A percentile compares a stretch with the other conserved stretches of the same genome.
phyloP scores from a whole-genome alignment of 2,888 invertebrate genomes.

The Eremobia ochroleuca region DNA sequence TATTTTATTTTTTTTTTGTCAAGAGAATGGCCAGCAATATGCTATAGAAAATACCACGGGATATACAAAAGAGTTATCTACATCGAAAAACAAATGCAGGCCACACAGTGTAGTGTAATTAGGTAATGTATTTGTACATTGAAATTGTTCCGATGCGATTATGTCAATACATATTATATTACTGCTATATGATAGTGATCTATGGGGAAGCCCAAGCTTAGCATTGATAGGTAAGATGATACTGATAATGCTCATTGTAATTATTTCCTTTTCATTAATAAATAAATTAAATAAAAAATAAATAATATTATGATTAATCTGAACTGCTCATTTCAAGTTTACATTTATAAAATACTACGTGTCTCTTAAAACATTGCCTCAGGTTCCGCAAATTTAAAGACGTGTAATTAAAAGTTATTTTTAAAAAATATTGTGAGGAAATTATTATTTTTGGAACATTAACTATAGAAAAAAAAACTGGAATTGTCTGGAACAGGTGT shows the following conservation, averaged over 20 bases:
- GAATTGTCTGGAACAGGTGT: constrained; percentile 42
- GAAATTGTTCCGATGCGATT: neutral
- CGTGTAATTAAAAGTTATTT: constrained; percentile 25
- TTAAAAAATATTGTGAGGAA: constrained; percentile 18
- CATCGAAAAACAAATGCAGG: neutral
- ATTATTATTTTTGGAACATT: constrained; percentile 31
- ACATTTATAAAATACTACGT: neutral
- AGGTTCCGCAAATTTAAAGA: constrained; percentile 4
- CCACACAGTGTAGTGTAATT: neutral
- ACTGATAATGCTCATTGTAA: neutral
- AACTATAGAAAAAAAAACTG: constrained; percentile 7
- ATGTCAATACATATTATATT: neutral
- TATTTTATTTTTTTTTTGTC: too few species aligned
- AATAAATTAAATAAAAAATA: too few species aligned
- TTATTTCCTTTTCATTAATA: neutral
- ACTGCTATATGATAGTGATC: neutral
- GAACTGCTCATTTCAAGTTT: neutral
- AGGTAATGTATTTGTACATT: neutral
- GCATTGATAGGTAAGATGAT: neutral
- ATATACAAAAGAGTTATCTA: neutral
- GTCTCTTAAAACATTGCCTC: constrained; percentile 1
- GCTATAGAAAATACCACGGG: neutral
- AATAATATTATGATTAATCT: neutral
- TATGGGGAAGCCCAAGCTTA: neutral
- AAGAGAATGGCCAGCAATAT: neutral